These are phyloP conservation scores for Ypsolopha scabrella DNA, from an alignment of 2,888 invertebrate genomes.

Conservation along the genomic window DNA sequence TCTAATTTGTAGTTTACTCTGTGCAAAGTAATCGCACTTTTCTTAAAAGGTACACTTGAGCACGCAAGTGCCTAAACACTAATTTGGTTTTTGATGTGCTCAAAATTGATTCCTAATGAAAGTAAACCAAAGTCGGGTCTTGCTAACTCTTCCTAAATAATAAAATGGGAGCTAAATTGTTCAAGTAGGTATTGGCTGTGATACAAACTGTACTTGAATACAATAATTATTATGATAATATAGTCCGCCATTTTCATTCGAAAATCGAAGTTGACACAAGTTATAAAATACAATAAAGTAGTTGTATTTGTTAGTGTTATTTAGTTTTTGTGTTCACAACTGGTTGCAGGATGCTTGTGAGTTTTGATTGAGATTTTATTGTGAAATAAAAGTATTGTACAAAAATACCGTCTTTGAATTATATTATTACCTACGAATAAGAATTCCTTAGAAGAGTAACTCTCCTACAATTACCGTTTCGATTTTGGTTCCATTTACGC, in stretches of 20 bases:
- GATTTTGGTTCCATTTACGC: too few relatives aligned
- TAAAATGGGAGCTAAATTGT: background rate
- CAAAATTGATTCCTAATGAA: background rate
- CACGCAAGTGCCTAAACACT: too few relatives aligned
- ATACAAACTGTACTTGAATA: slow-evolving; percentile 6
- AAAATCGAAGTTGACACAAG: background rate
- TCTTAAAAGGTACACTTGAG: too few relatives aligned
- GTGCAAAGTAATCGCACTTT: too few relatives aligned
- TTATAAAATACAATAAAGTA: background rate
- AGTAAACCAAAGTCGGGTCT: background rate
- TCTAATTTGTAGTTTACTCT: too few relatives aligned
- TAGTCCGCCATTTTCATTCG: slow-evolving; percentile 6
- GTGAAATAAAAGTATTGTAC: slow-evolving; percentile 60
- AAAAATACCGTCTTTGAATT: slow-evolving; percentile 14
- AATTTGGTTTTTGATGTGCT: background rate
- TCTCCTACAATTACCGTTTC: too few relatives aligned
- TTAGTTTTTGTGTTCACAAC: slow-evolving; percentile 47
- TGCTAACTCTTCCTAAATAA: background rate
- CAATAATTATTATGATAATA: too few relatives aligned
- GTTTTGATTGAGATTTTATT: slow-evolving; percentile 65
- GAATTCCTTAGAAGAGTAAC: too few relatives aligned
- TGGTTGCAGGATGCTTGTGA: slow-evolving; percentile 49
- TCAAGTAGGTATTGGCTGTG: slow-evolving; percentile 14
- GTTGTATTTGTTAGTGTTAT: slow-evolving; percentile 22
- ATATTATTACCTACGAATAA: too few relatives aligned